phyloP scores from a whole-genome alignment of 1,140 invertebrate genomes.

The Sycobia sp. region DNA sequence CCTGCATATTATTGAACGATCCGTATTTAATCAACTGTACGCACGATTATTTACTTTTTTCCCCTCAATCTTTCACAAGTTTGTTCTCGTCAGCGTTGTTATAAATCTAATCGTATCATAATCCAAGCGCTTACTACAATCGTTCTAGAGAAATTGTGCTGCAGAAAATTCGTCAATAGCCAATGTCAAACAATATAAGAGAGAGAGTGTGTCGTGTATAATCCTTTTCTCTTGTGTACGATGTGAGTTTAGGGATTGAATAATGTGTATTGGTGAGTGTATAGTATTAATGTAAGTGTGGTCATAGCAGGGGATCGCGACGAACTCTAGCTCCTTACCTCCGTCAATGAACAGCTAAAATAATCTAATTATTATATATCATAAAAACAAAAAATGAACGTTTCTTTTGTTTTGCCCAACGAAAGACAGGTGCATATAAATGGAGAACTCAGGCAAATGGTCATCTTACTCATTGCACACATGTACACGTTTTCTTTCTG shows the following conservation, averaged over 20 bases:
- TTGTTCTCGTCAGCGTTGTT: neutral
- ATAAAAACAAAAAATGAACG: no score
- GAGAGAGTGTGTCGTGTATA: slow-evolving; percentile 18
- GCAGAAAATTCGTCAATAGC: slow-evolving; percentile 24
- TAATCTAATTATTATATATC: no score
- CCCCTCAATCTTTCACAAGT: neutral
- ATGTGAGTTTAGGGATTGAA: slow-evolving; percentile 9
- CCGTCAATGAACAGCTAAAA: no score
- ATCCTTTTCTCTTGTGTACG: neutral
- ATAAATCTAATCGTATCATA: slow-evolving; percentile 3
- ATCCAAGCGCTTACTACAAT: slow-evolving; percentile 12
- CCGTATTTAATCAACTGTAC: slow-evolving; percentile 6
- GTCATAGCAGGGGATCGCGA: slow-evolving; percentile 13
- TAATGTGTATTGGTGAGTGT: slow-evolving; percentile 10
- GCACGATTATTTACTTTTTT: neutral
- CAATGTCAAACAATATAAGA: slow-evolving; percentile 29
- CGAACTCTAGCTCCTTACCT: slow-evolving; percentile 14
- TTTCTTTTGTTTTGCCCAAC: no score
- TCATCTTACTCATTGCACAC: neutral
- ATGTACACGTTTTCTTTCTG: no score
- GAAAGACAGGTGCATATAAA: neutral
- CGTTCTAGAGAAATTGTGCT: slow-evolving; percentile 28
- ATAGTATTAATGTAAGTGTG: slow-evolving; percentile 1
- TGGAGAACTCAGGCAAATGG: neutral
- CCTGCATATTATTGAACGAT: slow-evolving; percentile 15